Evolutionary conservation across 2,113 vertebrate species (phyloP).

Genomic region (Climacteris rufus): DNA sequence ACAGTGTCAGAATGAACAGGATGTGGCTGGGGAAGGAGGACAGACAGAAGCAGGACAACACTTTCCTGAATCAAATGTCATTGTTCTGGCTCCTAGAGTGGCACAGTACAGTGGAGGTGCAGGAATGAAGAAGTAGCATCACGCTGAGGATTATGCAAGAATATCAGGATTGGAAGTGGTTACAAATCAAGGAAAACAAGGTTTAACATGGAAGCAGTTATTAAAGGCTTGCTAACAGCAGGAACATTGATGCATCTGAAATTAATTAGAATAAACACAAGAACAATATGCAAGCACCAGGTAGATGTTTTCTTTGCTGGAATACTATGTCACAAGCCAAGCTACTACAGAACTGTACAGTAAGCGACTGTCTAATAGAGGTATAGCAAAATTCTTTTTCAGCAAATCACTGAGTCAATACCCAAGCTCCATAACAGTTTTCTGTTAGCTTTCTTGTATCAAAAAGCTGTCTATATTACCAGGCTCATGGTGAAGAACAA

Average conservation of each 20-base stretch:
- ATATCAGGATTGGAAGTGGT: neutral
- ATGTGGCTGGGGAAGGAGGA: neutral
- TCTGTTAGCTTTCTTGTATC: neutral
- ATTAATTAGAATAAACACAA: neutral
- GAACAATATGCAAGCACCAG: neutral
- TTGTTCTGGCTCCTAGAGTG: neutral
- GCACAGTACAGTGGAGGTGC: neutral
- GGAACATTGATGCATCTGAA: neutral
- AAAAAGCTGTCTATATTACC: neutral
- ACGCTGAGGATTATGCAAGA: neutral
- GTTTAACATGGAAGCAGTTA: neutral
- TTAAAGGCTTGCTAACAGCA: neutral
- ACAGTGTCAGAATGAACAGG: neutral
- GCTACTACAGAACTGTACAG: neutral
- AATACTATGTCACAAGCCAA: neutral
- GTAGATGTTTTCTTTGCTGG: neutral
- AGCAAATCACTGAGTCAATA: neutral
- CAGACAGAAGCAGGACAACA: neutral
- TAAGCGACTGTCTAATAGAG: neutral
- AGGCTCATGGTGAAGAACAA: neutral
- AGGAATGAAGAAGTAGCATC: neutral
- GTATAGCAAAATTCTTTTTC: neutral
- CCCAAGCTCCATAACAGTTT: neutral
- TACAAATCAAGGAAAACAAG: neutral
- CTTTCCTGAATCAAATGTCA: neutral